Evolutionary conservation across 2,113 vertebrate species (phyloP), one percentile per base, ranked within the genome.

Genomic region (Rhabdomys dilectus): DNA sequence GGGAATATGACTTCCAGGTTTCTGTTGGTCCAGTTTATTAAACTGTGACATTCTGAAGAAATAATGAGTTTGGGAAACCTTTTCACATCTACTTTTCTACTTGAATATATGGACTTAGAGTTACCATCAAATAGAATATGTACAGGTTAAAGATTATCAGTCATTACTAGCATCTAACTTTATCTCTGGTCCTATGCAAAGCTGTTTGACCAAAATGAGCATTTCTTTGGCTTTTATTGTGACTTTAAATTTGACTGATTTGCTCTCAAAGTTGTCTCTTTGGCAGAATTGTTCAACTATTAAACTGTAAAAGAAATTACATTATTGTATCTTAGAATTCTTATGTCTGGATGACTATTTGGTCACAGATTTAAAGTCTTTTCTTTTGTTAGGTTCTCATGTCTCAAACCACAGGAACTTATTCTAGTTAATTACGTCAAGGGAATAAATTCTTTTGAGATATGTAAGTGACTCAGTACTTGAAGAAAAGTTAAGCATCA

Each of bases 171-270:
- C 53, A 16, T 58, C 16, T 29, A 68, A 26, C 21, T 80, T 0
- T n/a, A 12, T 72, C 56, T 76, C 53, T 64, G 31, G 87, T 81
- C 34, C 77, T 10, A 34, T 39, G 60, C 34, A 88, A 68, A 72
- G n/a, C 39, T n/a, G 22, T n/a, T 91, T 78, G 19, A 76, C 53
- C 84, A 70, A 82, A 93, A 36, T 56, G 56, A 29, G 88, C n/a
- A 77, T 82, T 91, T 89, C 51, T 86, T 96, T 87, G 58, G 6
- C 53, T 73, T 45, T 94, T 78, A 82, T 84, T 12, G 34, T 84
- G 75, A 36, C 7, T 91, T 82, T 93, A 70, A 87, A 90, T 16
- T 42, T 88, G 78, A 87, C 31, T 39, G 2, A 75, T 17, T 0
- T 91, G 70, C 72, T 56, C 91, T 94, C 66, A 56, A 72, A 73